Evolutionary conservation across 2,888 invertebrate genomes (phyloP).

Genomic region (Galeopsomyia nigrocyanea): DNA sequence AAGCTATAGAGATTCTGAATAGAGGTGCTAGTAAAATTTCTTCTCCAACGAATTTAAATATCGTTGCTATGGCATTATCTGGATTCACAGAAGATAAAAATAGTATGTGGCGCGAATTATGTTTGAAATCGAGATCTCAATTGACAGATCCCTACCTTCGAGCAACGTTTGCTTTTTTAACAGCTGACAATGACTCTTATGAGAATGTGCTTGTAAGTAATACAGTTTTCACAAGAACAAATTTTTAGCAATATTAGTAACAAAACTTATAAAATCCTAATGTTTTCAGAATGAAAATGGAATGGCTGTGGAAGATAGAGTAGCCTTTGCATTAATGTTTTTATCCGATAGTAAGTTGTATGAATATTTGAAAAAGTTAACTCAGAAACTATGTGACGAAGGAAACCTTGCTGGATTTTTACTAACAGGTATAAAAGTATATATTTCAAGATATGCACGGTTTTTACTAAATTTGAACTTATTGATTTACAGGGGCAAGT

Average conservation of each 20-base stretch:
- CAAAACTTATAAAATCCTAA: slow-evolving; percentile 27
- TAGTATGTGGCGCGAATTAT: slow-evolving; percentile 84
- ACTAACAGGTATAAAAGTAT: slow-evolving; percentile 75
- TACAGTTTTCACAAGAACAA: background rate
- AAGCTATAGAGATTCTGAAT: slow-evolving; percentile 89
- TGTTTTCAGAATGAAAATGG: slow-evolving; percentile 81
- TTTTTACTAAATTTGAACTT: background rate
- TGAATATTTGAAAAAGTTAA: slow-evolving; percentile 82
- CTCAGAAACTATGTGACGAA: slow-evolving; percentile 78
- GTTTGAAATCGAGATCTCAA: slow-evolving; percentile 79
- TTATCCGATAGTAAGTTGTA: slow-evolving; percentile 84
- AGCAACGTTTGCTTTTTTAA: slow-evolving; percentile 91
- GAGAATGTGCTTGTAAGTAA: slow-evolving; percentile 80
- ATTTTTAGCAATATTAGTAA: slow-evolving; percentile 27
- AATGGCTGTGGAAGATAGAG: slow-evolving; percentile 87
- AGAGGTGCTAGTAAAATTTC: slow-evolving; percentile 74
- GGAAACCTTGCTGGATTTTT: slow-evolving; percentile 89
- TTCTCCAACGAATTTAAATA: slow-evolving; percentile 67
- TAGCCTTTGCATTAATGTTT: slow-evolving; percentile 92
- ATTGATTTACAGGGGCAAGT: slow-evolving; percentile 73
- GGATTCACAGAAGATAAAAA: slow-evolving; percentile 90
- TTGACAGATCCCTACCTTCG: slow-evolving; percentile 92
- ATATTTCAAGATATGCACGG: too few species aligned
- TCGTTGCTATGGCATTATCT: slow-evolving; percentile 85
- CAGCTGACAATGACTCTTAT: slow-evolving; percentile 82